Conservation (phyloP, 2,888 invertebrate species). For the Epistrophe grossulariae region DNA sequence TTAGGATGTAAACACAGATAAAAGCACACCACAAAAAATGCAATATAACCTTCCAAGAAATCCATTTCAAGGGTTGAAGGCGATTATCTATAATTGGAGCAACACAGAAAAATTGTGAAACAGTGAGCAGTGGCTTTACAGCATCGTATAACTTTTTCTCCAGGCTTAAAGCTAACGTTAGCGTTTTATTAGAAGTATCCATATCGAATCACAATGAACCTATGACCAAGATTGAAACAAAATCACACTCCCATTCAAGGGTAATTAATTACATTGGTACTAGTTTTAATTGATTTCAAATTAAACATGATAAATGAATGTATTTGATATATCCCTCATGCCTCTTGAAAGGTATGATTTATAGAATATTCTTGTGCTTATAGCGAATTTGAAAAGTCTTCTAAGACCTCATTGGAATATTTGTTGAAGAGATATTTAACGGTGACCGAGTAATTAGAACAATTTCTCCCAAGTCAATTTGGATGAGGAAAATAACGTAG, state of each 20-base stretch:
- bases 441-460: constrained; percentile 74
- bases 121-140: constrained; percentile 63
- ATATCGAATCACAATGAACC: constrained; percentile 26
- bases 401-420: not conserved
- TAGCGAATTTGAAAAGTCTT: not conserved
- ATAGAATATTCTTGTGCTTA: not conserved
- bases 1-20: constrained; percentile 47
- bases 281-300: constrained; percentile 46
- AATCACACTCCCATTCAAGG: not conserved
- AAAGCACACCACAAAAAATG: constrained; percentile 75
- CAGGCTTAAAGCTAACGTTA: constrained; percentile 37
- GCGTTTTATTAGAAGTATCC: constrained; percentile 33
- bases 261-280: constrained; percentile 10
- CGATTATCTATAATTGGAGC: constrained; percentile 75
- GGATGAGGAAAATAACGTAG: constrained; percentile 81
- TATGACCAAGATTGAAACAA: not conserved
- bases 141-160: constrained; percentile 72
- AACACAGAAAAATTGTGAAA: constrained; percentile 75
- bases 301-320: constrained; percentile 58
- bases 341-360: not conserved
- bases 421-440: constrained; percentile 34
- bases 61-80: constrained; percentile 1
- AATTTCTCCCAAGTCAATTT: constrained; percentile 80
- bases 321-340: not conserved
- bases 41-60: constrained; percentile 31